phyloP scores from a whole-genome alignment of 2,113 vertebrate species.

The Cynocephalus volans region DNA sequence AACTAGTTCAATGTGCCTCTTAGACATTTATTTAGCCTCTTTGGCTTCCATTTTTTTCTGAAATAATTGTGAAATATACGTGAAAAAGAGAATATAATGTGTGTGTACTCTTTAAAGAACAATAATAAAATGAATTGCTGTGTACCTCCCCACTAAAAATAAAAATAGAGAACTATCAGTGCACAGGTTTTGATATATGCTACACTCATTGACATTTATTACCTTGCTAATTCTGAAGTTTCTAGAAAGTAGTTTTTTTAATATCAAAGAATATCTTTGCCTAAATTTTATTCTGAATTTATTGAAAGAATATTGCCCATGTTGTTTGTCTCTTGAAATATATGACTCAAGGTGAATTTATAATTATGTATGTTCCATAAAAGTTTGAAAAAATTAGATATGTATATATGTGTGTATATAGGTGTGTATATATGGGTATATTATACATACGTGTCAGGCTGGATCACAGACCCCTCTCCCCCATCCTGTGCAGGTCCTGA shows the following conservation, averaged over 20 bases:
- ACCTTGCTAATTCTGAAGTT: neutral
- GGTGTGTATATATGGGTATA: no score
- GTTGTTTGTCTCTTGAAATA: neutral
- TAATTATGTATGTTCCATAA: neutral
- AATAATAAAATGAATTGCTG: neutral
- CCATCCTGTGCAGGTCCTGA: no score
- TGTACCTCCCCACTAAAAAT: neutral
- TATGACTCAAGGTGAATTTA: neutral
- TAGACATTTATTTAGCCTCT: neutral
- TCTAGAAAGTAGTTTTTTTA: neutral
- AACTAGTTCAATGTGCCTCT: neutral
- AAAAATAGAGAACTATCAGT: neutral
- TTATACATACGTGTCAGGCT: no score
- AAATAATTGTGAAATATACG: neutral
- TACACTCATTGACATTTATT: neutral
- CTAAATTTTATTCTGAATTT: neutral
- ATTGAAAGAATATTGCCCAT: neutral
- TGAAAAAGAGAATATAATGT: neutral
- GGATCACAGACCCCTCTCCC: no score
- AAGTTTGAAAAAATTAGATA: neutral
- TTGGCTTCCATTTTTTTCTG: neutral
- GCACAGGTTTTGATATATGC: neutral
- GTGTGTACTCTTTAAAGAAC: neutral
- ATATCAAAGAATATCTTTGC: neutral
- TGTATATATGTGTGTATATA: neutral